Evolutionary conservation across 2,113 vertebrate species (phyloP).

Genomic region (Ovis canadensis): DNA sequence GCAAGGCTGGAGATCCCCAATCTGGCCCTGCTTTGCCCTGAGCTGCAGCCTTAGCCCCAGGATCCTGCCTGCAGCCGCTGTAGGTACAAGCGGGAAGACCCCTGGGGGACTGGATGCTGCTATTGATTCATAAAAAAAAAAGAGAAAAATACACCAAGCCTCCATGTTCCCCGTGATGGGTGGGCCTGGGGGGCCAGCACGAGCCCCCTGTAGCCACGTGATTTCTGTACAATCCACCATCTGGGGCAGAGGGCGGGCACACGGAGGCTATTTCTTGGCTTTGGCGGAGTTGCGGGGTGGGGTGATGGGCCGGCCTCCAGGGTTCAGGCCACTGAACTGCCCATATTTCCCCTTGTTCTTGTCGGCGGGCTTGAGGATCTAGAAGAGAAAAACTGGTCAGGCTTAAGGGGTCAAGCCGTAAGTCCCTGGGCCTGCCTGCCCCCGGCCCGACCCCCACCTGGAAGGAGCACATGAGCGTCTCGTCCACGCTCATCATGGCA

Average conservation of each 20-base stretch:
- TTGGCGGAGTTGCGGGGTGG: slow-evolving; percentile 96
- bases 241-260: background rate
- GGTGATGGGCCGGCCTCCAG: slow-evolving; percentile 92
- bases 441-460: slow-evolving; percentile 86
- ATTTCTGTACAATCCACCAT: slow-evolving; percentile 58
- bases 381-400: background rate
- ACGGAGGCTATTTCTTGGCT: slow-evolving; percentile 91
- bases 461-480: slow-evolving; percentile 98
- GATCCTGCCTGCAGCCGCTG: background rate
- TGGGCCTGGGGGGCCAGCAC: background rate
- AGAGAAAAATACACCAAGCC: slow-evolving; percentile 38
- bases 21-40: slow-evolving; percentile 67
- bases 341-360: slow-evolving; percentile 96
- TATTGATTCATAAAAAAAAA: slow-evolving; percentile 57
- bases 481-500: slow-evolving; percentile 97
- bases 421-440: accelerated
- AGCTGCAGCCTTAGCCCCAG: slow-evolving; percentile 67
- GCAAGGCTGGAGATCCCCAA: slow-evolving; percentile 40
- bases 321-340: slow-evolving; percentile 88
- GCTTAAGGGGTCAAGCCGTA: accelerated
- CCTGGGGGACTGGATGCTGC: slow-evolving; percentile 53
- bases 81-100: background rate
- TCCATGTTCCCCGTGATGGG: slow-evolving; percentile 1
- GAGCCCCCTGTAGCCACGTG: background rate
- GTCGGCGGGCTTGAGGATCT: slow-evolving; percentile 98